These are phyloP conservation scores for Drosophila lacertosa DNA, from an alignment of 1,140 invertebrate species.

Conservation along the genomic window DNA sequence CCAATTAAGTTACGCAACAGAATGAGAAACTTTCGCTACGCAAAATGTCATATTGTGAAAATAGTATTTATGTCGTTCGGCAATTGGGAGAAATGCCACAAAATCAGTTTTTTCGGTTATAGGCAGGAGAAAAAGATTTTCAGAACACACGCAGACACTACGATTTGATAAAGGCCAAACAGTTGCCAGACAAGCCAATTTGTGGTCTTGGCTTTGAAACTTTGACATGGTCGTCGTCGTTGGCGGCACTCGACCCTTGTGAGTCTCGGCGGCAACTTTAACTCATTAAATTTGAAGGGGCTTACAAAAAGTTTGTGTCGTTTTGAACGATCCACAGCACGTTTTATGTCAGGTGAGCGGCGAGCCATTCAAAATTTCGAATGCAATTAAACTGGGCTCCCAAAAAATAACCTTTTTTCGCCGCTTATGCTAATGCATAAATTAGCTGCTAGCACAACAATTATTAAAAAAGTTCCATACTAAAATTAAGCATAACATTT, in stretches of 20 bases:
- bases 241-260: conserved; percentile 29
- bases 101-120: not conserved
- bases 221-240: conserved; percentile 30
- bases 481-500: conserved; percentile 66
- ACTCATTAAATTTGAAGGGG: conserved; percentile 69
- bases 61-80: not conserved
- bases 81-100: not conserved
- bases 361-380: conserved; percentile 32
- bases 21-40: not conserved
- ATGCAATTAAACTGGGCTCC: conserved; percentile 64
- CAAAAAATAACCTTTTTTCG: conserved; percentile 33
- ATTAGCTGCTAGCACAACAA: conserved; percentile 56
- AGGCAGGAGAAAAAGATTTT: not conserved
- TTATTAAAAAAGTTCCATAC: conserved; percentile 59
- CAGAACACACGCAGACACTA: not conserved
- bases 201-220: conserved; percentile 48
- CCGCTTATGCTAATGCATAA: conserved; percentile 52
- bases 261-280: conserved; percentile 53
- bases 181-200: conserved; percentile 56
- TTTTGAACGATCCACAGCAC: conserved; percentile 37
- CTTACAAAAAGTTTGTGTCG: conserved; percentile 50
- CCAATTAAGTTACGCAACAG: conserved; percentile 17
- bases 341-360: conserved; percentile 38
- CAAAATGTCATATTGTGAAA: not conserved
- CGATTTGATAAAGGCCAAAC: conserved; percentile 2